Base-by-base conservation (phyloP, 2,113 vertebrate species). In the Callocephalon fimbriatum region DNA sequence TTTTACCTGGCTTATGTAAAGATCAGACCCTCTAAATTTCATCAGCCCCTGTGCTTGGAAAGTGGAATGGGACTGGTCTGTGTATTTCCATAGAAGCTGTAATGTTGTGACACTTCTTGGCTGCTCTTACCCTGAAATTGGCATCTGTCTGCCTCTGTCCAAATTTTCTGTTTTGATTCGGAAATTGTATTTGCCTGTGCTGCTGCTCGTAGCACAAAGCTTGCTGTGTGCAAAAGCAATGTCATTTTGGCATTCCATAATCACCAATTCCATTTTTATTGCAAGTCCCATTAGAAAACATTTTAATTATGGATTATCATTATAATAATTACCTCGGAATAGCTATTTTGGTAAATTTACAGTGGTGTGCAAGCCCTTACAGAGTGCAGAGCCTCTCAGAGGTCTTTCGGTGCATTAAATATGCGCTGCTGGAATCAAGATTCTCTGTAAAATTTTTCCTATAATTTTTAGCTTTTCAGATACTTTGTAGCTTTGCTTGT, bases 221-320 rank as follows among this genome's bases (percentile, higher is more conserved):
- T 13, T 38, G 31, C 79, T 74, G 42, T 61, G 80, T 81, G 72
- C 56, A 23, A 38, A 62, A 59, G 83, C 63, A 19, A 21, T 75
- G 35, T 56, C 75, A 47, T 74, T 73, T 80, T 63, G 72, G 76
- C 20, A 1, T 68, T 86, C 71, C 16, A 5, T 72, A 54, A 77
- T 91, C 89, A 94, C 88, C 86, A 78, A 67, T 91, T 93, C 61
- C 40, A 5, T 87, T 91, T 91, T 95, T 89, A 95, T 89, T 93
- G 91, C 91, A 51, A 48, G 26, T 59, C 80, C 42, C 51, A 42
- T 87, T 91, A 93, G 86, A 68, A 87, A 65, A 73, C 61, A 61
- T 93, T 96, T 96, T 93, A 93, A 81, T 93, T 95, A 84, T 79
- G 86, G 94, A 85, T 78, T 85, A 84, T 45, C 89, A 78, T 95